A percentile compares a stretch with the other conserved stretches of the same genome.
These are phyloP conservation scores for Cephalophus harveyi DNA, from an alignment of 2,113 vertebrate genomes.

Conservation along the genomic window DNA sequence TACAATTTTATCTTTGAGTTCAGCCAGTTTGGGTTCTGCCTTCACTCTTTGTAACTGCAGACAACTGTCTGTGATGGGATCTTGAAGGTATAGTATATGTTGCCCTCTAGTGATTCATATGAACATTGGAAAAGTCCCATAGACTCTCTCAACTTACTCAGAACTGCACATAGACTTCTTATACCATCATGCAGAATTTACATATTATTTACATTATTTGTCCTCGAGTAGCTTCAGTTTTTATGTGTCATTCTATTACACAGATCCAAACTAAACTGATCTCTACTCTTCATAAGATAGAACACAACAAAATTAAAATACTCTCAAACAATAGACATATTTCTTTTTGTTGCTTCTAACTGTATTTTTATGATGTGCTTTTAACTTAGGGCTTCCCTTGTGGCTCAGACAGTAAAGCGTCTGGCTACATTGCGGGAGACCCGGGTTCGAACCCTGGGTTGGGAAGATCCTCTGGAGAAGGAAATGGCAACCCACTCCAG, in stretches of 20 bases:
- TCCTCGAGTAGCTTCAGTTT: neutral
- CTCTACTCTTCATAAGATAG: neutral
- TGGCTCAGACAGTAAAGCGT: too few relatives aligned
- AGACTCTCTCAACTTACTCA: neutral
- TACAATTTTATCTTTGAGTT: neutral
- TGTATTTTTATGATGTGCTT: neutral
- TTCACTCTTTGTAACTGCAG: neutral
- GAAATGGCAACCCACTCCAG: too few relatives aligned
- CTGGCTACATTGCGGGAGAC: too few relatives aligned
- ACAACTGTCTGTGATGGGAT: neutral
- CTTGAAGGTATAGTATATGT: slow-evolving; percentile 52
- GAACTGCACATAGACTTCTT: neutral
- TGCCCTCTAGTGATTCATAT: slow-evolving; percentile 68
- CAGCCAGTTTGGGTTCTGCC: neutral
- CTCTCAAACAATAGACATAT: neutral
- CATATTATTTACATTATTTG: neutral
- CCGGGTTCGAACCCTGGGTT: too few relatives aligned
- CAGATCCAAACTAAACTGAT: neutral
- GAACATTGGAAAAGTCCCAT: neutral
- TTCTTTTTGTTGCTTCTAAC: neutral
- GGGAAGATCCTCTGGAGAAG: too few relatives aligned
- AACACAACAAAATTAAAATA: neutral
- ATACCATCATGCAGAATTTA: neutral
- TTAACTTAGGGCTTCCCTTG: neutral
- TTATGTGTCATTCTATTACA: neutral